Base-by-base conservation (phyloP, 2,797 vertebrate species). In the Holocentrus rufus region DNA sequence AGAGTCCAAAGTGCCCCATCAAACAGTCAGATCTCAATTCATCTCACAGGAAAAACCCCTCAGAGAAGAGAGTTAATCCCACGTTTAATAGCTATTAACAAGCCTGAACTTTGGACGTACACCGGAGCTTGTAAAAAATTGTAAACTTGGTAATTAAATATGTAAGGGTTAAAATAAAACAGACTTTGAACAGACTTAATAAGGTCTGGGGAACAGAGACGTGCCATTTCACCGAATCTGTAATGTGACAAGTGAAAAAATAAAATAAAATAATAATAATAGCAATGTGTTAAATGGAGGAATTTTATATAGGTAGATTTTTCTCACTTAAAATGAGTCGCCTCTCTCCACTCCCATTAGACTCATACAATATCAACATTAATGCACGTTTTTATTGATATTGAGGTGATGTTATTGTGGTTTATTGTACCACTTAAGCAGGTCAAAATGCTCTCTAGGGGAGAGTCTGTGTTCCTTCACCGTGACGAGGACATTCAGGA, bases 71-170 rank as follows among this genome's bases (percentile, higher is more conserved):
- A 56, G 61, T 58, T 87, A 87, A 89, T 88, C 77, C 82, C 30
- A 27, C 47, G 57, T 88, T 86, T 89, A 88, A 88, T 64, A 67
- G 74, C 79, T 74, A 64, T 85, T 87, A 85, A 81, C 72, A 81
- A 68, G 31, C 49, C 63, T 55, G 54, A 84, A 80, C 66, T 85
- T 84, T 67, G 50, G 59, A 82, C 65, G 73, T 39, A 69, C 69
- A 52, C 39, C 36, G 22, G 39, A 57, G 68, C 56, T 64, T 23
- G 53, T 61, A 13, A 54, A 75, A 46, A 58, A 27, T 50, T 22
- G 18, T 70, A 60, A 75, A 72, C 65, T 65, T 74, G 39, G 27
- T 76, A 83, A 85, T 85, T 87, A 81, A 85, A 89, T 81, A 66
- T 69, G 31, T 42, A 36, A 67, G 50, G 62, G 64, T 56, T 76